A percentile compares a stretch with the other conserved stretches of the same genome.
These are phyloP conservation scores for Balanococcus diminutus DNA, from an alignment of 2,888 invertebrate species.

Conservation along the genomic window DNA sequence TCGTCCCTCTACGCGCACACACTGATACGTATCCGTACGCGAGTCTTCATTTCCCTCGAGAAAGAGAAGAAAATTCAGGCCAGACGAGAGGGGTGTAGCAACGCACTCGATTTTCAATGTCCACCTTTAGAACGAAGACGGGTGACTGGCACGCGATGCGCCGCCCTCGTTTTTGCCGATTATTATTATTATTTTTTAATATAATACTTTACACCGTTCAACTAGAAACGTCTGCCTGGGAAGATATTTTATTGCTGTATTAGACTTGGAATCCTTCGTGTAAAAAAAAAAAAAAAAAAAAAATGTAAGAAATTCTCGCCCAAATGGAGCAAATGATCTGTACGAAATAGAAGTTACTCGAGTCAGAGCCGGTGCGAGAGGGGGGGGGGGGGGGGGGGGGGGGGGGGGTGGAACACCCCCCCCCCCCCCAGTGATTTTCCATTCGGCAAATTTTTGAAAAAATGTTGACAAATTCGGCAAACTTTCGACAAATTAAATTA, in stretches of 20 bases:
- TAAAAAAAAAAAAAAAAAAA: too few species aligned
- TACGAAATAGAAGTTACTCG: not conserved
- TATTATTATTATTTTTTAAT: not conserved
- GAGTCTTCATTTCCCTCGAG: slow-evolving; percentile 39
- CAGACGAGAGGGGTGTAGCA: slow-evolving; percentile 21
- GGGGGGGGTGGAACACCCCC: too few species aligned
- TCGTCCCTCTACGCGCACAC: slow-evolving; percentile 37
- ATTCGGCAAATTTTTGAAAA: too few species aligned
- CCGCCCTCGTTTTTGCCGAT: not conserved
- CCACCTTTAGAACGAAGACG: slow-evolving; percentile 31
- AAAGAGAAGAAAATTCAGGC: slow-evolving; percentile 39
- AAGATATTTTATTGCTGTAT: slow-evolving; percentile 1
- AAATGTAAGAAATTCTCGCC: not conserved
- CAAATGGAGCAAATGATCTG: not conserved
- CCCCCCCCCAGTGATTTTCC: too few species aligned
- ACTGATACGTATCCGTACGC: slow-evolving; percentile 29
- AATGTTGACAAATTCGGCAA: too few species aligned
- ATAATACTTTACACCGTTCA: slow-evolving; percentile 31
- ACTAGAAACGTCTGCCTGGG: not conserved
- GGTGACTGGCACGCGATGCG: slow-evolving; percentile 41
- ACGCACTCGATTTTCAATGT: slow-evolving; percentile 39
- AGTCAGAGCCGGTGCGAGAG: too few species aligned
- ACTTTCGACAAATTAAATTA: too few species aligned
- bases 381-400: too few species aligned
- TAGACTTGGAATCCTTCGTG: not conserved